phyloP scores from a whole-genome alignment of 37 sponge, comb jelly and placozoan genomes.

The Halisarca cf. caerulea region DNA sequence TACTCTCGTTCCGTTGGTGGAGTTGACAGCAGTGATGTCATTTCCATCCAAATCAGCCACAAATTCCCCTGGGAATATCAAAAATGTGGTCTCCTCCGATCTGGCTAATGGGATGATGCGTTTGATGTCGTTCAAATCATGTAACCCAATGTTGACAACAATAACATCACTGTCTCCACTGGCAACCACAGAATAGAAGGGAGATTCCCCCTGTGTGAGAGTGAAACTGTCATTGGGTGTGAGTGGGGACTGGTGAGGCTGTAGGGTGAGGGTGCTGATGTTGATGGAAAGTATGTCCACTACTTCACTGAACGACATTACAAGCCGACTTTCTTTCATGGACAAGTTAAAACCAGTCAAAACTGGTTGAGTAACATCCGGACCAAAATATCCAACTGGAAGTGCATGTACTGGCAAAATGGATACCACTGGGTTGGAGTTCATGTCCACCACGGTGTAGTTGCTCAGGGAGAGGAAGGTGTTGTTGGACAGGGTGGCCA shows the following conservation, averaged over 20 bases:
- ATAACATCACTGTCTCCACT: conserved; percentile 50
- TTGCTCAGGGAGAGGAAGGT: conserved; percentile 65
- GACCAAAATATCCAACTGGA: conserved; percentile 40
- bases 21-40: conserved; percentile 51
- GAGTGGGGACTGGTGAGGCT: background rate
- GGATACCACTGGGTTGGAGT: conserved; percentile 57
- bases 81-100: conserved; percentile 46
- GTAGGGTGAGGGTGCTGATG: conserved; percentile 64
- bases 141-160: conserved; percentile 50
- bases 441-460: conserved; percentile 77
- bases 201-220: conserved; percentile 40
- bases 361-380: conserved; percentile 61
- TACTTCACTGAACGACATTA: conserved; percentile 78
- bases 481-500: conserved; percentile 47
- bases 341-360: conserved; percentile 53
- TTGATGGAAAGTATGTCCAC: conserved; percentile 70
- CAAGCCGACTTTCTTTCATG: conserved; percentile 57
- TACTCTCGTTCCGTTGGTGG: conserved; percentile 34
- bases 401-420: conserved; percentile 29
- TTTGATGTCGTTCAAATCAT: conserved; percentile 85
- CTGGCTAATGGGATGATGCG: conserved; percentile 61
- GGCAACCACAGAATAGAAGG: conserved; percentile 38
- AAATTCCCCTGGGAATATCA: conserved; percentile 43
- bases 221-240: conserved; percentile 34
- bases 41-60: conserved; percentile 75